A percentile compares a stretch with the other conserved stretches of the same genome.
phyloP scores from a whole-genome alignment of 2,888 invertebrate species.

The Catotricha subobsoleta region DNA sequence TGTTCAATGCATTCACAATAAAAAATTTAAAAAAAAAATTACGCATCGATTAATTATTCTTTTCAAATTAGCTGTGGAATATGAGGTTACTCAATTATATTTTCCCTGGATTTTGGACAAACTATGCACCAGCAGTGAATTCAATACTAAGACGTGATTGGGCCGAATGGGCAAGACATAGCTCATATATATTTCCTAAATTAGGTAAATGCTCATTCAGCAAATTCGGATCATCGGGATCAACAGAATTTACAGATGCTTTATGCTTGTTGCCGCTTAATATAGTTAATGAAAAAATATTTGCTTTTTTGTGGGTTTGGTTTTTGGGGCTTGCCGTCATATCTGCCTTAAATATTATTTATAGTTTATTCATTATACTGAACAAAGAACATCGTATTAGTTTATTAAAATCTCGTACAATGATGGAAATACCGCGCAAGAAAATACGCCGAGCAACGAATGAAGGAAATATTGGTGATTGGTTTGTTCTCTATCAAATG shows the following conservation, averaged over 20 bases:
- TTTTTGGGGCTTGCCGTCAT: neutral
- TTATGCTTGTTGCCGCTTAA: slow-evolving; percentile 5
- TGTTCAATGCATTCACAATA: no score
- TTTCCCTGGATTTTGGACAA: slow-evolving; percentile 1
- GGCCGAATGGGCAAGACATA: neutral
- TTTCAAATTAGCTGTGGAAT: neutral
- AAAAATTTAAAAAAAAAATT: neutral
- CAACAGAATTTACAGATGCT: neutral
- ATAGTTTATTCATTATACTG: neutral
- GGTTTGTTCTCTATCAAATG: no score
- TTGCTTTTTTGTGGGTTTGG: slow-evolving; percentile 5
- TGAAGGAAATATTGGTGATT: slow-evolving; percentile 1
- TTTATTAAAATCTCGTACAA: neutral
- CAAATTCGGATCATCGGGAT: slow-evolving; percentile 4
- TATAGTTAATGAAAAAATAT: slow-evolving; percentile 6
- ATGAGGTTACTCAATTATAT: neutral
- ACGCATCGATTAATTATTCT: neutral
- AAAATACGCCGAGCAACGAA: neutral
- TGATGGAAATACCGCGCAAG: neutral
- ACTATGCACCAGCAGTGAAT: neutral
- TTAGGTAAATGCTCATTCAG: slow-evolving; percentile 2
- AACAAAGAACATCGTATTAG: neutral
- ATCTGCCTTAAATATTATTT: neutral
- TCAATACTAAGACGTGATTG: neutral
- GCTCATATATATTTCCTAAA: neutral